phyloP scores from a whole-genome alignment of 2,797 vertebrate species.

The Schizothorax lantsangensis region DNA sequence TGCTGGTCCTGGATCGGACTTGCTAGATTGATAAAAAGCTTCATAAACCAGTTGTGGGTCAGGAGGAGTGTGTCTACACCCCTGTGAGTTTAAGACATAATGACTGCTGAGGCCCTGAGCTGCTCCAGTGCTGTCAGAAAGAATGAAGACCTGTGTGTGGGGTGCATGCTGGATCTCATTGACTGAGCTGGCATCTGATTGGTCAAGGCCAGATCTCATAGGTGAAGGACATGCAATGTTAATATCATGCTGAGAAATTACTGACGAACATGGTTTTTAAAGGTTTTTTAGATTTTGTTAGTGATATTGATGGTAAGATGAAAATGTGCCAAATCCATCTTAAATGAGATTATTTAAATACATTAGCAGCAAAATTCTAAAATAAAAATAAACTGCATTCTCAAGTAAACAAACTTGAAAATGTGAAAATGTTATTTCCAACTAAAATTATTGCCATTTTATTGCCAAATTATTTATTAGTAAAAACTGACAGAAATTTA shows the following conservation, averaged over 20 bases:
- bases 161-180: background rate
- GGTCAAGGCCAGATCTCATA: slow-evolving; percentile 11
- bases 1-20: background rate
- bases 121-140: slow-evolving; percentile 29
- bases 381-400: background rate
- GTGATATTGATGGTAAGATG: background rate
- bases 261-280: background rate
- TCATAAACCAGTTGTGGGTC: slow-evolving; percentile 9
- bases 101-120: slow-evolving; percentile 21
- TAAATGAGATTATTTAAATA: background rate
- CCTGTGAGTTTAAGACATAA: slow-evolving; percentile 19
- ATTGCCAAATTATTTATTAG: background rate
- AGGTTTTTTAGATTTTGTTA: background rate
- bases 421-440: background rate
- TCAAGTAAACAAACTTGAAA: background rate
- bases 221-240: slow-evolving; percentile 1
- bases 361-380: background rate
- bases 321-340: background rate
- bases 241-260: background rate
- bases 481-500: background rate
- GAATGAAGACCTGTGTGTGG: slow-evolving; percentile 32
- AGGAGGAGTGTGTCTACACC: slow-evolving; percentile 20
- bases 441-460: background rate
- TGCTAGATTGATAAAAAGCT: slow-evolving; percentile 26
- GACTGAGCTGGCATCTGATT: slow-evolving; percentile 7